Base-by-base conservation (phyloP, 2,888 invertebrate genomes). In the Shargacucullia verbasci region DNA sequence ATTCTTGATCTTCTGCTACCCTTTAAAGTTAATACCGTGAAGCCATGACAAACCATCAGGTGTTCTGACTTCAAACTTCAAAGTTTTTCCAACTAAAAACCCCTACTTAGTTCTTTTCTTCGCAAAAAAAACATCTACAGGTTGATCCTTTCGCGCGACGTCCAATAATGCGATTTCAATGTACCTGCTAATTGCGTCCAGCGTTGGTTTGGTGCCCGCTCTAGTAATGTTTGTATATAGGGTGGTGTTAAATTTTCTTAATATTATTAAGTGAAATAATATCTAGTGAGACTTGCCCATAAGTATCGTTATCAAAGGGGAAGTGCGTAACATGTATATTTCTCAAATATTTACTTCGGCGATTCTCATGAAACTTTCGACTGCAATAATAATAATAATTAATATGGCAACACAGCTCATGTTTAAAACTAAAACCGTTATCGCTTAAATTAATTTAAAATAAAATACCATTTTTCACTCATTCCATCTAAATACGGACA, bases 151-250 rank as follows among this genome's bases (percentile, higher is more conserved):
- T 82, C 83, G 76, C 54, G 62, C 75, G 57, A 76, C 73, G 73
- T 74, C 76, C 83, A 81, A 85, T 87, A 89, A 90, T 88, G 88
- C 86, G 81, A 85, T 88, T 89, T 86, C 88, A 78, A 83, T 88
- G 89, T 89, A 82, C 81, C 75, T 77, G 81, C 87, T 89, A 88
- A 89, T 89, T 89, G 89, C 83, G 78, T 78, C 73, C 73, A 75
- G 78, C 77, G 78, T 70, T 70, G 79, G 75, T 80, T 81, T 73
- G 76, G 73, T 78, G 74, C 73, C 79, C 52, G 56, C 54, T 73
- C 58, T 44, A 54, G 80, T 73, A 71, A 73, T 78, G 65, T 60
- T 73, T 52, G 38, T 53, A 48, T 72, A 83, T 71, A 77, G 79
- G 68, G 0, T 81, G 80, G 49, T 75, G 66, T 46, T 50, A 12